Conservation (phyloP, 2,113 vertebrate genomes). For the Archocentrus centrarchus region DNA sequence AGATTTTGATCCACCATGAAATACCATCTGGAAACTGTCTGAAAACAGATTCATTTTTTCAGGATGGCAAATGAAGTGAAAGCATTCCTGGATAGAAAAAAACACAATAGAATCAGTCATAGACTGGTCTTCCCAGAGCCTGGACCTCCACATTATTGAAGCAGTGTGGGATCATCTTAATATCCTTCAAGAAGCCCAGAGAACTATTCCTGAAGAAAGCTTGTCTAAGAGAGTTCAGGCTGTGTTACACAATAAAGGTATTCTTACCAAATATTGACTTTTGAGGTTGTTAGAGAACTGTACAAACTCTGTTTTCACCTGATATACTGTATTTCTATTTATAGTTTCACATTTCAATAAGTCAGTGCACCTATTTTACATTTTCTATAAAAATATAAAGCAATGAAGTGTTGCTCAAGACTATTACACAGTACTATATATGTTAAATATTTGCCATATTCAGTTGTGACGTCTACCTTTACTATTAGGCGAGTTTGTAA, state of each 20-base stretch:
- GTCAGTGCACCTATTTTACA: background rate
- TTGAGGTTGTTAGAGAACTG: fast-evolving
- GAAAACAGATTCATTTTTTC: too few relatives aligned
- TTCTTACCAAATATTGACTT: background rate
- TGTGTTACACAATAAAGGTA: background rate
- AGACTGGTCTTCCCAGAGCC: background rate
- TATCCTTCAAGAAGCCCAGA: background rate
- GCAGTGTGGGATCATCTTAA: background rate
- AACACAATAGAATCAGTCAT: background rate
- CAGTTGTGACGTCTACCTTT: background rate
- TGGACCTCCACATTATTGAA: background rate
- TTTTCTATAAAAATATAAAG: background rate
- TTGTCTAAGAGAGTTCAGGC: background rate
- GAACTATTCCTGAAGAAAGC: background rate
- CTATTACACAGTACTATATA: background rate
- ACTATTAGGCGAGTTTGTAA: background rate
- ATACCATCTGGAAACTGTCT: too few relatives aligned
- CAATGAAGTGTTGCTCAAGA: background rate
- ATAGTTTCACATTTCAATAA: background rate
- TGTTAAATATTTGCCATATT: background rate
- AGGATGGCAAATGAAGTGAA: too few relatives aligned
- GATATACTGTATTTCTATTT: background rate
- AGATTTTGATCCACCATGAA: too few relatives aligned
- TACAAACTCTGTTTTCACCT: background rate
- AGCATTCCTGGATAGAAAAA: background rate